Conservation (phyloP, 1,140 invertebrate genomes). For the Trachymyrmex cornetzi region DNA sequence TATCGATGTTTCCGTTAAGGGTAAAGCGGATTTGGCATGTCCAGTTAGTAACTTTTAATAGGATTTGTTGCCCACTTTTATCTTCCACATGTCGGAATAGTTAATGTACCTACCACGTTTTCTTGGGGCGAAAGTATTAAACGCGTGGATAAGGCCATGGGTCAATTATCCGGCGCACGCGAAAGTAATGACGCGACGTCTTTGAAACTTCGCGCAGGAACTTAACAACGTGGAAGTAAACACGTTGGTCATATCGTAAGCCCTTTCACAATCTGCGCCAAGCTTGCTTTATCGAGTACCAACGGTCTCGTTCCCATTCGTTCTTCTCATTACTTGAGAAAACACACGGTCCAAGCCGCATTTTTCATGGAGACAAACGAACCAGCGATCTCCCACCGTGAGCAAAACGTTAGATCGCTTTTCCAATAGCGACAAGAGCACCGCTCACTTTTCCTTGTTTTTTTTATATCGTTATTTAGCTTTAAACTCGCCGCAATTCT, state of each 20-base stretch:
- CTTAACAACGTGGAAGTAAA: conserved; percentile 32
- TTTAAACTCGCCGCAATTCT: neutral
- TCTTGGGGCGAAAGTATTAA: neutral
- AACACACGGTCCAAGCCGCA: conserved; percentile 57
- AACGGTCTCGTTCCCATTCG: conserved; percentile 31
- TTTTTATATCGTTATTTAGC: conserved; percentile 18
- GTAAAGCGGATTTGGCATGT: neutral
- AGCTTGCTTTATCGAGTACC: conserved; percentile 17
- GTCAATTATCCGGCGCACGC: neutral
- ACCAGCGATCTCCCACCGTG: conserved; percentile 16
- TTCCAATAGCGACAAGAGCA: conserved; percentile 31
- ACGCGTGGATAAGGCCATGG: neutral
- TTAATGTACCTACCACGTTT: neutral
- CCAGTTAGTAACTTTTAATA: conserved; percentile 7
- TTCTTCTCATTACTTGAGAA: conserved; percentile 67
- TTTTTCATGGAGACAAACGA: conserved; percentile 67
- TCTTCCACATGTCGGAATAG: no score
- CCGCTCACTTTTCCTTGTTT: no score
- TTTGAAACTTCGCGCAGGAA: neutral
- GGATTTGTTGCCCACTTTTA: neutral
- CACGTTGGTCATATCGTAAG: conserved; percentile 42
- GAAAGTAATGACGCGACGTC: neutral
- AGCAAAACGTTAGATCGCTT: conserved; percentile 62
- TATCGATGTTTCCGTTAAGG: neutral
- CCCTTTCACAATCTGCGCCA: conserved; percentile 24